Evolutionary conservation across 2,113 vertebrate species (phyloP), one percentile per base, ranked within the genome.

Genomic region (Numenius arquata): DNA sequence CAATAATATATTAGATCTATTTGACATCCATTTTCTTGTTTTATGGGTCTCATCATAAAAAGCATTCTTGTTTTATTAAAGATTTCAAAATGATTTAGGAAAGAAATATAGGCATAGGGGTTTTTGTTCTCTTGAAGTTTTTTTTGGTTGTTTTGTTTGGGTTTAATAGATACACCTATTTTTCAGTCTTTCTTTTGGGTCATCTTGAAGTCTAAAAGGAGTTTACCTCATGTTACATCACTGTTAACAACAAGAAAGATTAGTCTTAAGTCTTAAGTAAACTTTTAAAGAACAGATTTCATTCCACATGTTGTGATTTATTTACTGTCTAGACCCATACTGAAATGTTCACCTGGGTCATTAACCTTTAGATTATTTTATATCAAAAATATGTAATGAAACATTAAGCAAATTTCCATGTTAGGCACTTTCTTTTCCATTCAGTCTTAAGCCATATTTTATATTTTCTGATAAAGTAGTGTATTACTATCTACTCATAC

Each of bases 401-500:
- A 90, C 41, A 18, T 79, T 79, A 86, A 96, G 30, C 86, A 76
- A 94, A 93, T 95, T 80, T 76, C 36, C 62, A 93, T 38, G n/a
- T 72, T 83, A 94, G 56, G 72, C 15, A 47, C 8, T 76, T 85
- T 55, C 40, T 79, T 96, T 96, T 59, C 48, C 89, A 20, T 68
- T 72, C 72, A 67, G 16, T 73, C 71, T 74, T 45, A 91, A 45
- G 74, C 21, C 19, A 79, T 22, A 29, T 66, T 84, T 96, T 70
- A 41, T 92, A 38, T 62, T 76, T 88, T 50, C 53, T 88, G 83
- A 93, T 92, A 82, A 86, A 88, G 43, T 23, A 71, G 14, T 74
- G 25, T n/a, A 70, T 71, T 43, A 85, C 45, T 85, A 53, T 47
- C 62, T 93, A 79, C 67, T 61, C 63, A 12, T 59, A 88, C 80